Evolutionary conservation across 2,888 invertebrate genomes (phyloP).

Genomic region (Acanthosepion esculentum): DNA sequence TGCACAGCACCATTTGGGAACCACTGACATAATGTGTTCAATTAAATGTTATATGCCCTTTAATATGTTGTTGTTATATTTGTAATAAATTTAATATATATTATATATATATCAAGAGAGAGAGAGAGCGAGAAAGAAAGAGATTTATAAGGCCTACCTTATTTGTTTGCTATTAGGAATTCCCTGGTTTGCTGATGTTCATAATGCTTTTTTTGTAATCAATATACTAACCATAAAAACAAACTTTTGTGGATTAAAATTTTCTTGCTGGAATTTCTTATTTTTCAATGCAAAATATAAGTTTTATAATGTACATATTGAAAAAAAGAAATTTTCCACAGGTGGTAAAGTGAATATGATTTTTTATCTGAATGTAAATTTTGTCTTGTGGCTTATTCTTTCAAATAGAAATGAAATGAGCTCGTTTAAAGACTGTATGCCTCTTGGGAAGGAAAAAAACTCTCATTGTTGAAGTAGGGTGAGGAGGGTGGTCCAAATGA

Average conservation of each 20-base stretch:
- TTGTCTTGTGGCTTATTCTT: background rate
- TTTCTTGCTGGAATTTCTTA: background rate
- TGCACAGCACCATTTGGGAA: too few species aligned
- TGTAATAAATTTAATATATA: too few species aligned
- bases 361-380: background rate
- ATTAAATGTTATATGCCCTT: too few species aligned
- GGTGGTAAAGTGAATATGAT: background rate
- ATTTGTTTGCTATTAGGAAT: too few species aligned
- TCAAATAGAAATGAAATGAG: background rate
- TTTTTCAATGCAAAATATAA: background rate
- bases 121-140: too few species aligned
- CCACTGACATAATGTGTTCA: too few species aligned
- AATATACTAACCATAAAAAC: background rate
- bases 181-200: background rate
- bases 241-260: background rate
- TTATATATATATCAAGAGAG: too few species aligned
- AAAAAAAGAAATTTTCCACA: background rate
- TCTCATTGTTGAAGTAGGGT: background rate
- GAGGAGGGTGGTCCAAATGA: background rate
- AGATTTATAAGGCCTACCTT: too few species aligned
- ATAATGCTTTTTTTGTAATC: background rate
- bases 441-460: background rate
- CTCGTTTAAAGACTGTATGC: background rate
- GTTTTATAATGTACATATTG: too few species aligned
- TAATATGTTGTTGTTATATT: too few species aligned